Conservation (phyloP, 2,888 invertebrate species). For the Amphiduros pacificus region DNA sequence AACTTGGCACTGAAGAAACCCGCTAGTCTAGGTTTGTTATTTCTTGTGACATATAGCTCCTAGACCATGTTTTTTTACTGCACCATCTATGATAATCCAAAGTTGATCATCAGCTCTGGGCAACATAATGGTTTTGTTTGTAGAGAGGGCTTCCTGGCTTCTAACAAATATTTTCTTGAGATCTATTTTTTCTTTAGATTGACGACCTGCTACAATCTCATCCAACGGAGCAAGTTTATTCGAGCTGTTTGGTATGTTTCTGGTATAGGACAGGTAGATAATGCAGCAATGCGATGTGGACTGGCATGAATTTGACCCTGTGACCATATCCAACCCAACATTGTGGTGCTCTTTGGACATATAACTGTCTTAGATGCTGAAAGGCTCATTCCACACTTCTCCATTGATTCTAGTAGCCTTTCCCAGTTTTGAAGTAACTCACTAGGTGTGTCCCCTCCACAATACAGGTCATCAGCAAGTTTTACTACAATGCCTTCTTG, state of each 20-base stretch:
- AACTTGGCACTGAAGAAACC: background rate
- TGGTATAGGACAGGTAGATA: background rate
- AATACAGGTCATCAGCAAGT: background rate
- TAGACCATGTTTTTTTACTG: background rate
- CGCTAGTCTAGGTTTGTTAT: background rate
- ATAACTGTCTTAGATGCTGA: background rate
- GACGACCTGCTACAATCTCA: background rate
- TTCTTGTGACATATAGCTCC: background rate
- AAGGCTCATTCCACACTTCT: background rate
- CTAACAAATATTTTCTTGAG: background rate
- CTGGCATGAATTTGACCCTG: background rate
- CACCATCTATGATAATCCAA: background rate
- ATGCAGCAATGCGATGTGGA: background rate
- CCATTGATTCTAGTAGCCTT: background rate
- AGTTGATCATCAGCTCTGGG: background rate
- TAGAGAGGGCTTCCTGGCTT: background rate
- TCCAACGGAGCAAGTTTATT: background rate
- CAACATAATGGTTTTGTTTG: background rate
- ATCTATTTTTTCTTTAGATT: background rate
- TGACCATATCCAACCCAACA: background rate
- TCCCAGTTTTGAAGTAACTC: background rate
- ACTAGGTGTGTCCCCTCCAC: background rate
- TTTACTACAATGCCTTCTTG: background rate
- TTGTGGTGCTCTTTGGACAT: background rate
- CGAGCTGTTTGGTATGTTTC: background rate